Conservation (phyloP, 1,140 invertebrate species). For the Calephelis virginiensis region DNA sequence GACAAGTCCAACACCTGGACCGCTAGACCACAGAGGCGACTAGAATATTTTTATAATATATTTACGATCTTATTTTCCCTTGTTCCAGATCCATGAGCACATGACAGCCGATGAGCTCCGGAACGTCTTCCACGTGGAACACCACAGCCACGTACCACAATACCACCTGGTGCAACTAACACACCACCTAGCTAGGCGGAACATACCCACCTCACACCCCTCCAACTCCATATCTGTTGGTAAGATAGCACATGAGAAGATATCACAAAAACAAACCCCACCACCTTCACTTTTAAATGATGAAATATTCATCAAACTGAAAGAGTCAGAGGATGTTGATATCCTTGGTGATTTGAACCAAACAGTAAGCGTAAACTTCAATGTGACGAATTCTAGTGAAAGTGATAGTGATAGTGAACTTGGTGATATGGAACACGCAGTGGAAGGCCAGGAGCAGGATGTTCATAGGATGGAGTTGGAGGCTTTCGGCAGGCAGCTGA, state of each 20-base stretch:
- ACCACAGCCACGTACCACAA: constrained; percentile 82
- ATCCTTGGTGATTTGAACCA: constrained; percentile 67
- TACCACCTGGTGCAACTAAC: constrained; percentile 79
- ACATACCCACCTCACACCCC: constrained; percentile 53
- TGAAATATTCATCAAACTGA: constrained; percentile 67
- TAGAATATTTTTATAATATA: not conserved
- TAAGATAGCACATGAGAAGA: constrained; percentile 71
- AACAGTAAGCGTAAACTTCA: constrained; percentile 57
- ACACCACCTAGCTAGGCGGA: constrained; percentile 74
- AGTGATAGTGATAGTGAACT: constrained; percentile 55
- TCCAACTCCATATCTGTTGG: constrained; percentile 39
- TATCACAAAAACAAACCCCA: constrained; percentile 42
- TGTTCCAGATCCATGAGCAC: constrained; percentile 88
- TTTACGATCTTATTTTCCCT: constrained; percentile 31
- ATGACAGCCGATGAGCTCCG: constrained; percentile 90
- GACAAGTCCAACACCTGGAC: too few species aligned
- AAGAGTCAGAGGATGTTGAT: constrained; percentile 63
- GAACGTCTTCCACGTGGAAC: constrained; percentile 89
- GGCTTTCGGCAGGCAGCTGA: constrained; percentile 86
- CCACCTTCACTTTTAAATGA: constrained; percentile 62
- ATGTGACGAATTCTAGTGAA: constrained; percentile 65
- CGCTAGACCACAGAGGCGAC: too few species aligned
- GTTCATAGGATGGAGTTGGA: constrained; percentile 85
- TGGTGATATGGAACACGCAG: constrained; percentile 68
- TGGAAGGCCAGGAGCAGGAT: constrained; percentile 73